Percentiles rank a stretch among this genome's conserved stretches.
Evolutionary conservation across 2,113 vertebrate species (phyloP).

Genomic region (Vombatus ursinus): DNA sequence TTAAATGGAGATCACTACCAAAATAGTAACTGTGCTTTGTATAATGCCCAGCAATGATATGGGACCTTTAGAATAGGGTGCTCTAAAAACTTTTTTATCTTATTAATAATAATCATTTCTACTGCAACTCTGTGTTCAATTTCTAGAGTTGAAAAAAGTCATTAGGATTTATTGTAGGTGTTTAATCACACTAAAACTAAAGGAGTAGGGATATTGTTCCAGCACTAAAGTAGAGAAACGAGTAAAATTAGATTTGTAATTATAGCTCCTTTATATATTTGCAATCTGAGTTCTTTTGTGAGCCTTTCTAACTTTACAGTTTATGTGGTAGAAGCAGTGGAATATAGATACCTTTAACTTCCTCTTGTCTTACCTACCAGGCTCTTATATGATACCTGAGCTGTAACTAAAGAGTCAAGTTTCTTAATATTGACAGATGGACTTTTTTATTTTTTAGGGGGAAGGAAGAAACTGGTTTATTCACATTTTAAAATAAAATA

Average conservation of each 20-base stretch:
- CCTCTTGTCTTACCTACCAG: not conserved
- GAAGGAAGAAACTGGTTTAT: slow-evolving; percentile 47
- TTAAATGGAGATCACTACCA: not conserved
- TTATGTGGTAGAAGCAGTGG: not conserved
- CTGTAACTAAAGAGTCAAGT: not conserved
- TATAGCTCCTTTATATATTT: slow-evolving; percentile 27
- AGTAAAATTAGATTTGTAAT: slow-evolving; percentile 4
- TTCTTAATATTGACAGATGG: not conserved
- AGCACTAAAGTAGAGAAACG: slow-evolving; percentile 18
- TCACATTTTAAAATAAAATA: slow-evolving; percentile 59
- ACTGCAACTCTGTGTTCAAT: not conserved
- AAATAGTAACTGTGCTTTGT: not conserved
- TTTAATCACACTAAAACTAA: not conserved
- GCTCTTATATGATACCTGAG: not conserved
- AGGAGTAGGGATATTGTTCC: not conserved
- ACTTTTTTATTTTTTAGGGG: not conserved
- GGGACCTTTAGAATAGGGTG: not conserved
- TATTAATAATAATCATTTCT: not conserved
- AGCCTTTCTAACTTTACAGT: slow-evolving; percentile 37
- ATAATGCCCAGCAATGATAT: not conserved
- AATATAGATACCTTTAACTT: not conserved
- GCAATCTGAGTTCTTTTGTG: slow-evolving; percentile 32
- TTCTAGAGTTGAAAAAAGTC: not conserved
- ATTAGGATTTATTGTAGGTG: not conserved
- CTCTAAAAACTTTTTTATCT: not conserved